phyloP scores from a whole-genome alignment of 1,140 invertebrate genomes.

The Ooceraea biroi region DNA sequence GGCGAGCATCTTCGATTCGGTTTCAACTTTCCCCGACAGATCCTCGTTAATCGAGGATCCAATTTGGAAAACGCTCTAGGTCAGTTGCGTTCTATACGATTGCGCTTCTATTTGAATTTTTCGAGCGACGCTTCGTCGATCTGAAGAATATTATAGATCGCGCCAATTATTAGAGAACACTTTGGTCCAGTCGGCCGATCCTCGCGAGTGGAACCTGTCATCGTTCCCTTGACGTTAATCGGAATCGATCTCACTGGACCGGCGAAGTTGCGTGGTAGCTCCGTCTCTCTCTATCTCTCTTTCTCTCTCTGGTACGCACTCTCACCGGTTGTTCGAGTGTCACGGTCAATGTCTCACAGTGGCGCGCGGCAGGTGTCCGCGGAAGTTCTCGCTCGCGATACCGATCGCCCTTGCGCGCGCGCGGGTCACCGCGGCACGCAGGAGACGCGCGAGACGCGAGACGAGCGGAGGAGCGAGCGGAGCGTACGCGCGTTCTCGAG shows the following conservation, averaged over 20 bases:
- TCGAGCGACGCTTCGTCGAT: background rate
- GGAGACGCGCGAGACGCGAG: background rate
- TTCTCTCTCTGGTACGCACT: conserved; percentile 51
- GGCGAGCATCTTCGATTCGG: background rate
- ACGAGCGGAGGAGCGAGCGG: background rate
- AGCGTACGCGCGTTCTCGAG: conserved; percentile 46
- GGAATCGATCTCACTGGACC: background rate
- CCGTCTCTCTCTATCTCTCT: background rate
- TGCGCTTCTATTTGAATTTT: background rate
- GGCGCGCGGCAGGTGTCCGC: conserved; percentile 73
- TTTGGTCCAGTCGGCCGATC: background rate
- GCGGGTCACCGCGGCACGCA: background rate
- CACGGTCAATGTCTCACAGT: conserved; percentile 75
- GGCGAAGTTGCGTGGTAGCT: conserved; percentile 11
- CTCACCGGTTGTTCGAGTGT: conserved; percentile 70
- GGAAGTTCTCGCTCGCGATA: conserved; percentile 60
- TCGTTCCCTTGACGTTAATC: background rate
- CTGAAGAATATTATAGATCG: background rate
- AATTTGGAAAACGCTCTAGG: background rate
- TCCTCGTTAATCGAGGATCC: background rate
- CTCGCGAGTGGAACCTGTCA: conserved; percentile 4
- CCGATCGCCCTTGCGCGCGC: conserved; percentile 6
- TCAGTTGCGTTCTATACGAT: background rate
- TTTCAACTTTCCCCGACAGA: background rate
- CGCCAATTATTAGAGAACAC: background rate